A percentile compares a stretch with the other conserved stretches of the same genome.
These are phyloP conservation scores for Nematolebias whitei DNA, from an alignment of 2,113 vertebrate genomes.

Conservation along the genomic window DNA sequence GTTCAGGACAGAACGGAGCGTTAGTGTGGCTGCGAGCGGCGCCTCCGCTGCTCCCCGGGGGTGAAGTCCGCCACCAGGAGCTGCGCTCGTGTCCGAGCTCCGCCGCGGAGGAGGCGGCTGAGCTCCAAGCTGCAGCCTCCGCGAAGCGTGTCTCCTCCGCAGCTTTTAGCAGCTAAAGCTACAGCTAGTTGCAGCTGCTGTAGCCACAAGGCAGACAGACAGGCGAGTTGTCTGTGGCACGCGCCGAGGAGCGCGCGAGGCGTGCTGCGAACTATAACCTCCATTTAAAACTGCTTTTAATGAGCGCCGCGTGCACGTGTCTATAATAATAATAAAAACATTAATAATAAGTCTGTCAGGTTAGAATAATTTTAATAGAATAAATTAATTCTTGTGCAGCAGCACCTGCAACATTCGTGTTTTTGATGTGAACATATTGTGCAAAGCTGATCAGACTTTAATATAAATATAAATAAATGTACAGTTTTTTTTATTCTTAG, in stretches of 20 bases:
- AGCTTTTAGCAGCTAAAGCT: slow-evolving; percentile 76
- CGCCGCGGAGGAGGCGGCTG: slow-evolving; percentile 37
- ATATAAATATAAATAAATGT: no score
- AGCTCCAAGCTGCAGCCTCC: slow-evolving; percentile 40
- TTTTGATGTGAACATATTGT: no score
- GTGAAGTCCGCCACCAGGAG: slow-evolving; percentile 54
- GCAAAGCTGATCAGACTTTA: not conserved
- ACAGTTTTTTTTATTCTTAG: not conserved
- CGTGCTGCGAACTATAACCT: slow-evolving; percentile 32
- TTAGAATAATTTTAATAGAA: no score
- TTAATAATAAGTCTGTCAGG: no score
- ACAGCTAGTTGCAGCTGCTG: slow-evolving; percentile 75
- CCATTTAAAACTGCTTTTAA: slow-evolving; percentile 16
- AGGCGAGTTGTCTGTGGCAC: not conserved
- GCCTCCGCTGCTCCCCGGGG: no score
- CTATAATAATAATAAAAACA: no score
- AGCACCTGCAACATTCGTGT: no score
- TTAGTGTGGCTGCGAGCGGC: slow-evolving; percentile 37
- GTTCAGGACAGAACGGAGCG: slow-evolving; percentile 59
- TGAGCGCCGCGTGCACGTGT: no score
- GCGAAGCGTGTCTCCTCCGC: slow-evolving; percentile 48
- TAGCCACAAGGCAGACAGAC: slow-evolving; percentile 55
- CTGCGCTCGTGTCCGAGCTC: no score
- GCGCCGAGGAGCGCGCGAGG: not conserved
- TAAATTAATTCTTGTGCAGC: not conserved